Base-by-base conservation (phyloP, 2,113 vertebrate genomes). In the Pogona vitticeps region DNA sequence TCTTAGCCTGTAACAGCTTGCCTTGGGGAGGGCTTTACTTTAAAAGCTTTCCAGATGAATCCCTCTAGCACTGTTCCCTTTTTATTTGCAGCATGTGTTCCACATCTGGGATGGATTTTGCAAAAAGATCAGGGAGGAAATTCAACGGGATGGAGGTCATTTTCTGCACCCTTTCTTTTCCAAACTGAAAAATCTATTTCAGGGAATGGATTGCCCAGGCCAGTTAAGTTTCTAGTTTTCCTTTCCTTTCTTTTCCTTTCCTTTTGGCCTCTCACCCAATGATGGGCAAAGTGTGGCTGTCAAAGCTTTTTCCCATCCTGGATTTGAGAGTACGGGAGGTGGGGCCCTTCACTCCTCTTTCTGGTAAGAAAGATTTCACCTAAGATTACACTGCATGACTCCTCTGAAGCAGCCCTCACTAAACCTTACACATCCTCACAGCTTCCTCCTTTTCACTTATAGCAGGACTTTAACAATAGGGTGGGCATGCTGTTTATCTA, bases 91-190 rank as follows among this genome's bases (percentile, higher is more conserved):
- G 68, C 76, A 61, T 33, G 31, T 86, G 78, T 40, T 33, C 81
- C 82, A 65, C 81, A 92, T 88, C 88, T 86, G 80, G 75, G 78
- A 82, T 36, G 67, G 59, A n/a, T 58, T 80, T 86, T 71, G 68
- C 70, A 67, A 83, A 31, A 75, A 70, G 46, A 52, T 40, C 20
- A n/a, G 42, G 89, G 73, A 73, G 26, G 26, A 52, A 76, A 71
- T 76, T 56, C 58, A 71, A 61, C 1, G 28, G 38, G 26, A 59
- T 14, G 14, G 20, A 18, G 52, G 38, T 52, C 7, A 33, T 0
- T 63, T 14, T 56, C 14, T 36, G 56, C 78, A 67, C 36, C 67
- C 26, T 26, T 33, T 46, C 56, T 56, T 81, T 61, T 82, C 61
- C 28, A 18, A 82, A 68, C 40, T 14, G 36, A 15, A 42, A 52